phyloP scores from a whole-genome alignment of 2,797 vertebrate species.

The Dermochelys coriacea region DNA sequence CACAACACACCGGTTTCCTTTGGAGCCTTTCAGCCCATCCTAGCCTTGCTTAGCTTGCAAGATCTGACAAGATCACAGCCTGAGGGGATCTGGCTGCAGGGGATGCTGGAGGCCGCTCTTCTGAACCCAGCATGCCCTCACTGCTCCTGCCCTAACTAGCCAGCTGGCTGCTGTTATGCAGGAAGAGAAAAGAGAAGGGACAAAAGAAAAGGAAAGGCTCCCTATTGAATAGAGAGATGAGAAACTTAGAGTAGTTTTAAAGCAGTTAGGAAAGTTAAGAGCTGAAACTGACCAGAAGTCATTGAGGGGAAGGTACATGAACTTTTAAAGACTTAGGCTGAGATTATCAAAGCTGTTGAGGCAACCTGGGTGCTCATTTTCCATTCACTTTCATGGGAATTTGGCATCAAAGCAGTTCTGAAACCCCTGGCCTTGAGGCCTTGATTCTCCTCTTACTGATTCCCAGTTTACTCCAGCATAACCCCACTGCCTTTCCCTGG shows the following conservation, averaged over 20 bases:
- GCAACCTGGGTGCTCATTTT: slow-evolving; percentile 43
- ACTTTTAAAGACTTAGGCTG: slow-evolving; percentile 45
- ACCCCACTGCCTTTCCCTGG: neutral
- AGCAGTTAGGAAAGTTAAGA: slow-evolving; percentile 56
- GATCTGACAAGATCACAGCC: neutral
- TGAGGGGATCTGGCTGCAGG: neutral
- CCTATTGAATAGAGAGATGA: slow-evolving; percentile 33
- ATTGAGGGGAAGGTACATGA: slow-evolving; percentile 45
- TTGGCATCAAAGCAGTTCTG: slow-evolving; percentile 18
- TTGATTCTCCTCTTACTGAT: neutral
- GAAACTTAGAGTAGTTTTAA: slow-evolving; percentile 47
- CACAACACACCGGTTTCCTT: neutral
- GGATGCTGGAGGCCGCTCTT: neutral
- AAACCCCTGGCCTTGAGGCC: neutral
- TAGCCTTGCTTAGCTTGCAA: neutral
- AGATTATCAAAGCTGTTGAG: slow-evolving; percentile 59
- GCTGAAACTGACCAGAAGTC: slow-evolving; percentile 58
- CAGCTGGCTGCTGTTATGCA: neutral
- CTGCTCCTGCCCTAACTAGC: neutral
- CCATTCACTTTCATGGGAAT: slow-evolving; percentile 18
- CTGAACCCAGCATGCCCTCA: neutral
- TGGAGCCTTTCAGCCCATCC: neutral
- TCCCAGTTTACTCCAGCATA: neutral
- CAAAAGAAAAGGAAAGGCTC: slow-evolving; percentile 21
- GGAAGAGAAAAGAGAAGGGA: neutral